Base-by-base conservation (phyloP, 2,113 vertebrate species). In the Ictidomys tridecemlineatus region DNA sequence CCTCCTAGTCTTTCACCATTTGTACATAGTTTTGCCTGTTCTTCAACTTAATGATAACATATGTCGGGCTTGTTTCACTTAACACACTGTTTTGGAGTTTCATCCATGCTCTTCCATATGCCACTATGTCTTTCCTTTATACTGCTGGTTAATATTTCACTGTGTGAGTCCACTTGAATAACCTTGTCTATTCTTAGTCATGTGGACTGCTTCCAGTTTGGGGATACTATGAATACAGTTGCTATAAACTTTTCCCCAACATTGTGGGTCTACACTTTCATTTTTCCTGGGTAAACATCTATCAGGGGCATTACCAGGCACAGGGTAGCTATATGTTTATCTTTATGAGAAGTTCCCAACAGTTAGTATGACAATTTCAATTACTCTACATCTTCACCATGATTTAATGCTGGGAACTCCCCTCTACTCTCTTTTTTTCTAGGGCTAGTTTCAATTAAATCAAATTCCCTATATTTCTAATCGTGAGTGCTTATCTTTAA, bases 381-480 rank as follows among this genome's bases (percentile, higher is more conserved):
- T 80, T 45, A n/a, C 10, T 96, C 26, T 73, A 87, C 22, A 58
- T 53, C 32, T 74, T 77, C 14, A 63, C 39, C 34, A 65, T 83
- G 32, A 89, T 45, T 89, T 67, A 28, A 26, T 90, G 37, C 70
- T 72, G 42, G 13, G 61, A 92, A 82, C 12, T 73, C 28, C 1
- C 10, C 13, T 86, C 4, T 5, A 95, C 5, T 8, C 16, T 61
- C 8, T 9, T 73, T 67, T 51, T 93, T 80, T 83, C 77, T 86
- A 45, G 22, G 48, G 3, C 12, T 88, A 69, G 45, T 87, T 92
- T 74, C 32, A 32, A n/a, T 83, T 83, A 89, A 84, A 72, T 88
- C 73, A 73, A 93, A 9, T 80, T 85, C 92, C 78, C 85, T 37
- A 76, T 24, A 94, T 87, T 65, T 96, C 90, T 84, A 94, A 94